A percentile compares a stretch with the other conserved stretches of the same genome.
Conservation (phyloP, 2,797 vertebrate species). For the Falco rusticolus region DNA sequence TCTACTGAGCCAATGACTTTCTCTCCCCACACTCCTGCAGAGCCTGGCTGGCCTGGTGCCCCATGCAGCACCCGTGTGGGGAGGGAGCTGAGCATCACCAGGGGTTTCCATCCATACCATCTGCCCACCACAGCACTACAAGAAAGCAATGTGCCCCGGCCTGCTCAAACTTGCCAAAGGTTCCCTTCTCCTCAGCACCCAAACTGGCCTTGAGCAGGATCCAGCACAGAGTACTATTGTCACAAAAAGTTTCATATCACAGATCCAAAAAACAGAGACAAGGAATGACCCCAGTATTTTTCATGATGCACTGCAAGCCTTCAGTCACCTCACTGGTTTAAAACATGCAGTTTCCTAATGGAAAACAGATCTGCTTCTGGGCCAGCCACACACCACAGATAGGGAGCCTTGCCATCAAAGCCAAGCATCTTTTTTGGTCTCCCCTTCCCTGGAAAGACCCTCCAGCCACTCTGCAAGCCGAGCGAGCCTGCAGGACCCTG, state of each 20-base stretch:
- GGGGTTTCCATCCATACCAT: not conserved
- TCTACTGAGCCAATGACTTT: not conserved
- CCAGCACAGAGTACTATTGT: not conserved
- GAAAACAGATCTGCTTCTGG: not conserved
- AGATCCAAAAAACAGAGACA: not conserved
- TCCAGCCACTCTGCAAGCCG: not conserved
- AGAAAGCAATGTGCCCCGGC: fast-evolving
- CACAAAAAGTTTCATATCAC: not conserved
- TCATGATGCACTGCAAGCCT: not conserved
- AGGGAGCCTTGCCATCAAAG: not conserved
- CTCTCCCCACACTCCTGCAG: not conserved
- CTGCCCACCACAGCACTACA: not conserved
- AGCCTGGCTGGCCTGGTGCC: not conserved
- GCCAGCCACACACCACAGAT: not conserved
- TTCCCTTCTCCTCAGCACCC: not conserved
- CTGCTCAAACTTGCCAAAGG: not conserved
- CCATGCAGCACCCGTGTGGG: fast-evolving
- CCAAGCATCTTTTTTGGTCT: not conserved
- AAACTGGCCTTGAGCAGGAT: not conserved
- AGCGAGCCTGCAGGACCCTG: fast-evolving
- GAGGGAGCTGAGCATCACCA: not conserved
- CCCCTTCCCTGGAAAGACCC: too few species aligned
- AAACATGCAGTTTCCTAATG: not conserved
- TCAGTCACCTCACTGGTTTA: not conserved
- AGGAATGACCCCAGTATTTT: not conserved